These are phyloP conservation scores for Sarcophaga subvicina DNA, from an alignment of 2,888 invertebrate genomes.

Conservation along the genomic window DNA sequence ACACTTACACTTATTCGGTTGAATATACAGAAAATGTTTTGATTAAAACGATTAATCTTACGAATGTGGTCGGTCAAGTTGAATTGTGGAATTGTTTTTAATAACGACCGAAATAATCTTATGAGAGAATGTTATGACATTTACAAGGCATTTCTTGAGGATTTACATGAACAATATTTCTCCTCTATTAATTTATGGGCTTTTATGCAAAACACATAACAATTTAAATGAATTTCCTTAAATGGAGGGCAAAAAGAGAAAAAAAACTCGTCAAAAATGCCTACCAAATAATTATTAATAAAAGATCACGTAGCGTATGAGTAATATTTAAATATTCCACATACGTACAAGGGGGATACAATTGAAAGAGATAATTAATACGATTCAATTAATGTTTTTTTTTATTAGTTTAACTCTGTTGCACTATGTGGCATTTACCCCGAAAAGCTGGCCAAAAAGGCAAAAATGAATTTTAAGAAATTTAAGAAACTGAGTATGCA, in stretches of 20 bases:
- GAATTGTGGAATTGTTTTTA: neutral
- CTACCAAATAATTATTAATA: neutral
- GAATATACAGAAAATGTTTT: slow-evolving; percentile 20
- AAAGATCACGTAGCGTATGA: neutral
- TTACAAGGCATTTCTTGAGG: neutral
- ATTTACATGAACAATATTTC: slow-evolving; percentile 1
- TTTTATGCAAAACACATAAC: neutral
- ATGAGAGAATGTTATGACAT: slow-evolving; percentile 26
- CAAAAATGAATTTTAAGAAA: too few species aligned
- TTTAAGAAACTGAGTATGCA: too few species aligned
- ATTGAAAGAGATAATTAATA: too few species aligned
- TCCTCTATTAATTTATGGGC: slow-evolving; percentile 11
- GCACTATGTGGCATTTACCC: too few species aligned
- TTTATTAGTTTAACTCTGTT: too few species aligned
- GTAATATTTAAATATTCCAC: neutral
- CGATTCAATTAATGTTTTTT: too few species aligned
- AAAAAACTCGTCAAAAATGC: neutral
- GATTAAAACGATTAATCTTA: slow-evolving; percentile 52
- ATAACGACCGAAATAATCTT: neutral
- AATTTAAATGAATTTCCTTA: neutral
- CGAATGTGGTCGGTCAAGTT: slow-evolving; percentile 6
- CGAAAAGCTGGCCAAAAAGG: too few species aligned
- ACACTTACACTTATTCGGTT: neutral
- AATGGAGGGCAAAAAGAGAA: neutral
- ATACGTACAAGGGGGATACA: neutral